These are phyloP conservation scores for Formicarius rufipectus DNA, from an alignment of 2,113 vertebrate genomes.

Conservation along the genomic window DNA sequence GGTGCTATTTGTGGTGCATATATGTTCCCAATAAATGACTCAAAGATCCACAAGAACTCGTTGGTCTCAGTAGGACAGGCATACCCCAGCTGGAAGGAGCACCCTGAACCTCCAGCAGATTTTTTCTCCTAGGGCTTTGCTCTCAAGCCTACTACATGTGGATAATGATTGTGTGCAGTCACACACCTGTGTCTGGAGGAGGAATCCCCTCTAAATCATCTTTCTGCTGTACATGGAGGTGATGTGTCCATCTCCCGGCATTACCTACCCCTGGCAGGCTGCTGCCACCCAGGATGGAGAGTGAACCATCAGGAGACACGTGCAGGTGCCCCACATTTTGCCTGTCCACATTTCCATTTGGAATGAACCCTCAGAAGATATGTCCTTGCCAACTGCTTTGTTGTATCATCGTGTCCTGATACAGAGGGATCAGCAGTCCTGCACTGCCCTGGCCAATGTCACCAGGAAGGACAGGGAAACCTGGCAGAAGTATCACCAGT, in stretches of 20 bases:
- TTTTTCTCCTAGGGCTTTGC: neutral
- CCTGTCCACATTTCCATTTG: neutral
- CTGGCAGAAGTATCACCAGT: neutral
- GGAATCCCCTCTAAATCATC: neutral
- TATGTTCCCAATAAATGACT: neutral
- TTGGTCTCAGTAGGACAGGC: neutral
- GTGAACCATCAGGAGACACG: neutral
- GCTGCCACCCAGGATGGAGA: neutral
- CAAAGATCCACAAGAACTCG: neutral
- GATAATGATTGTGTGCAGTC: neutral
- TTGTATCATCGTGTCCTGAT: neutral
- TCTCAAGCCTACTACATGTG: neutral
- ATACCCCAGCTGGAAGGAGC: neutral
- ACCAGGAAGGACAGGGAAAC: neutral
- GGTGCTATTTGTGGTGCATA: neutral
- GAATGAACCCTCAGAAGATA: neutral
- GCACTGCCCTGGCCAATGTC: neutral
- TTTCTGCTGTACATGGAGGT: neutral
- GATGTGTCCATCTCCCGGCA: rapidly evolving
- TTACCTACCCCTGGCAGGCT: neutral
- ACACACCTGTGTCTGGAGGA: neutral
- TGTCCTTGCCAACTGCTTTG: neutral
- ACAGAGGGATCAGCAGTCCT: neutral
- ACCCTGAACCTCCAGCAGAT: neutral
- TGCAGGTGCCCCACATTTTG: neutral